Conservation (phyloP, 1,140 invertebrate genomes). For the Apis mellifera region Amel_HAv3.1 CM009943.2:72501-73000, state of each 20-base stretch:
- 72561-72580: neutral
- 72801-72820: slow-evolving; percentile 3
- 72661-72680: neutral
- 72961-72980: too few species aligned
- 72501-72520: slow-evolving; percentile 25
- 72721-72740: too few species aligned
- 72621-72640: neutral
- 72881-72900: neutral
- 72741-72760: slow-evolving; percentile 1
- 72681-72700: slow-evolving; percentile 1
- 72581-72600: slow-evolving; percentile 45
- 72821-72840: neutral
- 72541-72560: neutral
- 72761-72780: slow-evolving; percentile 7
- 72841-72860: neutral
- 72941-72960: too few species aligned
- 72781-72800: slow-evolving; percentile 25
- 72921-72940: too few species aligned
- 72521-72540: neutral
- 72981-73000: too few species aligned
- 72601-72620: slow-evolving; percentile 10
- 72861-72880: slow-evolving; percentile 24
- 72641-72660: neutral
- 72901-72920: neutral
- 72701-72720: neutral